Base-by-base conservation (phyloP, 2,888 invertebrate species). In the Ecdyonurus torrentis region DNA sequence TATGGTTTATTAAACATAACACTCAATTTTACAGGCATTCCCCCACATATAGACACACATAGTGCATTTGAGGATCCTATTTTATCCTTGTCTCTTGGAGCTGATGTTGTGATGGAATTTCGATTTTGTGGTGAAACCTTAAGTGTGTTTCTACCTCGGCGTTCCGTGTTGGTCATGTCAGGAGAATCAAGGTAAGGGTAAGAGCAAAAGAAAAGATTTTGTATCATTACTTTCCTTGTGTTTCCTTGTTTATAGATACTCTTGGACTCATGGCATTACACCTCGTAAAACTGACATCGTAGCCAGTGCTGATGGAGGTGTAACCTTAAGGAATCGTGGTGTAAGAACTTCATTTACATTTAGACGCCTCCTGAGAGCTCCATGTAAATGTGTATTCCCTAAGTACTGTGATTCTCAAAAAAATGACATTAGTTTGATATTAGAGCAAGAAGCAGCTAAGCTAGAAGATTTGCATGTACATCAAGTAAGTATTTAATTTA, bases 1-100 rank as follows among this genome's bases (percentile, higher is more conserved):
- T n/a, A n/a, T n/a, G n/a, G n/a, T n/a, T n/a, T n/a, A n/a, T n/a
- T n/a, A n/a, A n/a, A n/a, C n/a, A n/a, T n/a, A n/a, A n/a, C n/a
- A n/a, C 23, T 1, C 61, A 66, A 58, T 67, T 67, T 73, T 74
- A 15, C 70, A 89, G 92, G 94, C 52, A 98, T 99, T 72, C 97
- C 98, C 37, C 83, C 88, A 0, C 98, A 99, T 75, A 85, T 95
- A 22, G 98, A 99, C 73, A 95, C 92, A 0, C 95, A 96, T 72
- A 93, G 93, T 74, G 89, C 93, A 0, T 99, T 98, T 75, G 87
- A 89, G 67, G 87, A 87, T 70, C 88, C 87, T 1, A 89, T 98
- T 66, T 72, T 96, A 24, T 92, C 94, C 0, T 73, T 98, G 0
- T 96, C 95, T 2, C 77, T 96, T 19, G 85, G 87, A 2, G 85